Evolutionary conservation across 2,113 vertebrate species (phyloP), one percentile per base, ranked within the genome.

Genomic region (Mastomys coucha): DNA sequence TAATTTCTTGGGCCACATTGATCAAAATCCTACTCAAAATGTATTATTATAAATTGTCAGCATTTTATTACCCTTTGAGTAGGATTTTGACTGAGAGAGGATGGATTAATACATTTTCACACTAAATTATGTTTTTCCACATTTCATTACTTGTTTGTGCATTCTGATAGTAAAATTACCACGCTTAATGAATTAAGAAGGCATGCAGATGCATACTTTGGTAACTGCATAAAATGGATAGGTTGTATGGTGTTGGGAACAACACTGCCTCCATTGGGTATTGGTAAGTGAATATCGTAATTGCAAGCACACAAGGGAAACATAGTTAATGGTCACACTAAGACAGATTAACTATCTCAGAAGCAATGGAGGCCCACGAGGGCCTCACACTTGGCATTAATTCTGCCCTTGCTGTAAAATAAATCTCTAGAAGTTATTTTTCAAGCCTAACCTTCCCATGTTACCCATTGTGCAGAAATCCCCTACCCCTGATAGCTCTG

Each of bases 301-400:
- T 49, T 28, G 90, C 36, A 81, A 49, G 86, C 20, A 42, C 22
- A 51, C 5, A 7, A n/a, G 51, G 42, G 42, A 33, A 26, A 31
- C 1, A 65, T 24, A 10, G 16, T 11, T 11, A 42, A 6, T 2
- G 1, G 22, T 39, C 4, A 2, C 2, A 28, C 58, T 53, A 16
- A 70, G 6, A 8, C 13, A 49, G 20, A 10, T 7, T 5, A 10
- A 10, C 3, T 20, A 0, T 7, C 19, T 16, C 26, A 24, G 63
- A 77, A 28, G 4, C 17, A 80, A 36, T 12, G 24, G 24, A 28
- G 4, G 13, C 2, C 4, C 7, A 0, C 0, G 1, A 2, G 4
- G 12, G 12, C 7, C 7, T 5, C 2, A 10, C 24, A 26, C 6
- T 17, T 33, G 65, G 7, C 24, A 39, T 1, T 2, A n/a, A 0